These are phyloP conservation scores for Mimumesa dahlbomi DNA, from an alignment of 2,888 invertebrate genomes.

Conservation along the genomic window DNA sequence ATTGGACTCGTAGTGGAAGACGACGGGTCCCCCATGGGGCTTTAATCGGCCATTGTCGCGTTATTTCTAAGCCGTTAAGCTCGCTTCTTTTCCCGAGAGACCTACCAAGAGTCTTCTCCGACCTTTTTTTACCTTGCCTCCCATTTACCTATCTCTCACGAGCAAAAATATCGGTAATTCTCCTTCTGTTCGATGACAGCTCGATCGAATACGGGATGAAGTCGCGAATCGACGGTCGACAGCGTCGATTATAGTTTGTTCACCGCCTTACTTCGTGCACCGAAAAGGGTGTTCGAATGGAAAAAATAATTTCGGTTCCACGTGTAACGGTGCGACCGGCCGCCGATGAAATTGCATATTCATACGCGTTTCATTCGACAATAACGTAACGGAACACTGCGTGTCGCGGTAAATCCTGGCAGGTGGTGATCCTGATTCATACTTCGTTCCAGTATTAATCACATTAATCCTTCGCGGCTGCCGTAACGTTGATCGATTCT, in stretches of 20 bases:
- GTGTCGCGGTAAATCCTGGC: constrained; percentile 49
- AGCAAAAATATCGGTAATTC: background rate
- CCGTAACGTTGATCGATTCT: constrained; percentile 30
- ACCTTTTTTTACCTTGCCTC: background rate
- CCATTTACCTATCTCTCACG: background rate
- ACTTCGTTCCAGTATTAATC: constrained; percentile 51
- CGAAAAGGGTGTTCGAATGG: too few relatives aligned
- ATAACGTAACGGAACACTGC: constrained; percentile 37
- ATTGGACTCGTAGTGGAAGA: constrained; percentile 40
- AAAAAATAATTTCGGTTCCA: background rate
- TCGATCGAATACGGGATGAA: background rate
- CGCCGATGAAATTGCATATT: constrained; percentile 57
- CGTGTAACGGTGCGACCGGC: constrained; percentile 24
- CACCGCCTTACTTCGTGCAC: too few relatives aligned
- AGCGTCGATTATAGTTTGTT: too few relatives aligned
- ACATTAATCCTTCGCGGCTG: constrained; percentile 48
- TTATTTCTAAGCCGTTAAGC: constrained; percentile 72
- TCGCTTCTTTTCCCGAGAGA: constrained; percentile 1
- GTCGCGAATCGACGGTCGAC: background rate
- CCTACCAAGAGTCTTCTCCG: background rate
- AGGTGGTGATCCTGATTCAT: constrained; percentile 66
- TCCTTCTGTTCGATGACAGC: background rate
- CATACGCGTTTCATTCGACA: constrained; percentile 41
- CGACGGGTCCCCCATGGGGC: constrained; percentile 27
- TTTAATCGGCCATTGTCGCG: constrained; percentile 64